Evolutionary conservation across 2,797 vertebrate genomes (phyloP).

Genomic region (Myotis findleyi): DNA sequence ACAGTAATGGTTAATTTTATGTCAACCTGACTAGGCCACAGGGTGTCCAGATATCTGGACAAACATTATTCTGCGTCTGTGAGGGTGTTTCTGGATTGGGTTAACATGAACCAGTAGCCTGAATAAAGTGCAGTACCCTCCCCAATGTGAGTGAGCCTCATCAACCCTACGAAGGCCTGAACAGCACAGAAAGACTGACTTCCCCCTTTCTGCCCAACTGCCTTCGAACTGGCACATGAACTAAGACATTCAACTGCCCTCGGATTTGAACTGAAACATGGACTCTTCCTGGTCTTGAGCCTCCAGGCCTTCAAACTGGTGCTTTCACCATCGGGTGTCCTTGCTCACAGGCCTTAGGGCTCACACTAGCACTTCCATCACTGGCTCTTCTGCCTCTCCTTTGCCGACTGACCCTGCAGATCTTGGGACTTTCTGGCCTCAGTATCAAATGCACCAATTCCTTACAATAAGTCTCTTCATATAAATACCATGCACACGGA

Average conservation of each 20-base stretch:
- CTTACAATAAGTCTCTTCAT: slow-evolving; percentile 17
- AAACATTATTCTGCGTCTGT: background rate
- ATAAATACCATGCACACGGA: background rate
- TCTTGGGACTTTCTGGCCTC: background rate
- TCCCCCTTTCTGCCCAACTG: background rate
- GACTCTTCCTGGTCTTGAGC: background rate
- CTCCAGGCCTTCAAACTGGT: background rate
- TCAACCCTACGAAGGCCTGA: background rate
- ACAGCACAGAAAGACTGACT: background rate
- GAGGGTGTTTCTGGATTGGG: background rate
- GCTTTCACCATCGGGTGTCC: background rate
- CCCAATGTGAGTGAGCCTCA: background rate
- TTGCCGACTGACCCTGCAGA: background rate
- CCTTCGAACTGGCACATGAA: background rate
- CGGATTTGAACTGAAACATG: background rate
- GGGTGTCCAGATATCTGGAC: background rate
- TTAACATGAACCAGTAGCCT: background rate
- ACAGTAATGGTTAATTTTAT: background rate
- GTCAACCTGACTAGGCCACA: background rate
- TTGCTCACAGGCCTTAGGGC: background rate
- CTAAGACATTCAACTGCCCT: background rate
- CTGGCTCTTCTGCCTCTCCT: background rate
- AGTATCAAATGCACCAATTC: background rate
- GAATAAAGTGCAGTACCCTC: background rate
- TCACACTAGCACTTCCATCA: background rate